Conservation (phyloP, 2,113 vertebrate genomes). For the Bubo bubo region DNA sequence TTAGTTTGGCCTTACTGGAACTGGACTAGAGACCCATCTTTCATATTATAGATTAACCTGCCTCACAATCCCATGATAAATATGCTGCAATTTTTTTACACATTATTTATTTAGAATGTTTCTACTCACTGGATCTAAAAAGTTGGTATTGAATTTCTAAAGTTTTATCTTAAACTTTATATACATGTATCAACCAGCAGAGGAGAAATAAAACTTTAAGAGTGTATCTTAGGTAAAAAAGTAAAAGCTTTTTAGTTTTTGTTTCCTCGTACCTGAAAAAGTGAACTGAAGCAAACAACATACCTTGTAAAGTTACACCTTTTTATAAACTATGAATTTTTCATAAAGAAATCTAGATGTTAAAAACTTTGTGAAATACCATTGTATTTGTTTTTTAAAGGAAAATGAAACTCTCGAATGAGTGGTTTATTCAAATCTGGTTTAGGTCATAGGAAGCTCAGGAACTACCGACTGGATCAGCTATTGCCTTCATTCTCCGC, state of each 20-base stretch:
- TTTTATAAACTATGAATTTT: neutral
- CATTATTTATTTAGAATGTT: slow-evolving; percentile 19
- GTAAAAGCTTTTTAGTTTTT: neutral
- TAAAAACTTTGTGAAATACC: neutral
- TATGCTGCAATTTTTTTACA: neutral
- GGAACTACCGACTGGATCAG: neutral
- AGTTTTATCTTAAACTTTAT: neutral
- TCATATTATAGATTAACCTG: slow-evolving; percentile 40
- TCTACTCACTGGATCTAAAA: neutral
- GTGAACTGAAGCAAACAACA: neutral
- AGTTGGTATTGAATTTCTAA: neutral
- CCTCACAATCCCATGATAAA: neutral
- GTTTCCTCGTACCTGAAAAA: neutral
- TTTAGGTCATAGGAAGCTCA: neutral
- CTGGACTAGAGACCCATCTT: neutral
- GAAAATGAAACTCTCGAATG: neutral
- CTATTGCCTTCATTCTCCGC: neutral
- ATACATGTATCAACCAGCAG: accelerated
- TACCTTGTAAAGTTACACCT: neutral
- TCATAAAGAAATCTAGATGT: neutral
- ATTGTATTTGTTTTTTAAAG: neutral
- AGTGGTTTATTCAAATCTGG: neutral
- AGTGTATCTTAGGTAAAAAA: neutral
- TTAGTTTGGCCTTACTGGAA: slow-evolving; percentile 48
- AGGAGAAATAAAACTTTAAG: neutral